Percentiles rank a stretch among this genome's conserved stretches.
Evolutionary conservation across 30 jellyfish, hydroid and myxozoan genomes (phyloP).

Genomic region (Hydractinia symbiolongicarpus): DNA sequence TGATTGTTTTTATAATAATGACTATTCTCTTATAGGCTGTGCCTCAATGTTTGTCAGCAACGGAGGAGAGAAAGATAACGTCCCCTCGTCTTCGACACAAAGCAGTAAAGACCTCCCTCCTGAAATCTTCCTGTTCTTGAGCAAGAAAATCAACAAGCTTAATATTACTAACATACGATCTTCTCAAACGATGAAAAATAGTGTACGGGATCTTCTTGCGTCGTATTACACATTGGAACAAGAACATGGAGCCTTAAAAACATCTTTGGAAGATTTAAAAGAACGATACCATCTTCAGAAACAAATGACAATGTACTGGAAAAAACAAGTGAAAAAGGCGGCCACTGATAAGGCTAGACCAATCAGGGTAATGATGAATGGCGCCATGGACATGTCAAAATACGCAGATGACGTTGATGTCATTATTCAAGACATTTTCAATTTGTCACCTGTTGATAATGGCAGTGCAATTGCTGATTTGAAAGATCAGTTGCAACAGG

Average conservation of each 20-base stretch:
- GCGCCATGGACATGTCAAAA: neutral
- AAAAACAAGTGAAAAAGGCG: neutral
- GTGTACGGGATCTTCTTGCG: neutral
- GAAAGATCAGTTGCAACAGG: neutral
- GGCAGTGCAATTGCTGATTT: neutral
- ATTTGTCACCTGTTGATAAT: neutral
- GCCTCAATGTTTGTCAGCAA: no score
- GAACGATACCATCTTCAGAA: conserved; percentile 17
- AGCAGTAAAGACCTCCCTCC: no score
- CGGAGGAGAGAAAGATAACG: no score
- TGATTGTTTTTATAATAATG: no score
- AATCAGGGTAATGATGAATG: neutral
- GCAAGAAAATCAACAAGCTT: no score
- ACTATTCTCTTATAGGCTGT: no score
- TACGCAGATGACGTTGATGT: neutral
- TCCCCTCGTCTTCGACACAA: no score
- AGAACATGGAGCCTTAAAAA: neutral
- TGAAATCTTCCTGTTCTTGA: no score
- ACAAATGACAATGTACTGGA: conserved; percentile 31
- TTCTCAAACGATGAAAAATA: no score
- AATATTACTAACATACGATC: no score
- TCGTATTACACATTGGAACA: conserved; percentile 12
- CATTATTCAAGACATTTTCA: neutral
- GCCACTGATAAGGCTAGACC: neutral
- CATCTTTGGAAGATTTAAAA: neutral